Conservation (phyloP, 1,140 invertebrate genomes). For the Drosophila erecta region DNA sequence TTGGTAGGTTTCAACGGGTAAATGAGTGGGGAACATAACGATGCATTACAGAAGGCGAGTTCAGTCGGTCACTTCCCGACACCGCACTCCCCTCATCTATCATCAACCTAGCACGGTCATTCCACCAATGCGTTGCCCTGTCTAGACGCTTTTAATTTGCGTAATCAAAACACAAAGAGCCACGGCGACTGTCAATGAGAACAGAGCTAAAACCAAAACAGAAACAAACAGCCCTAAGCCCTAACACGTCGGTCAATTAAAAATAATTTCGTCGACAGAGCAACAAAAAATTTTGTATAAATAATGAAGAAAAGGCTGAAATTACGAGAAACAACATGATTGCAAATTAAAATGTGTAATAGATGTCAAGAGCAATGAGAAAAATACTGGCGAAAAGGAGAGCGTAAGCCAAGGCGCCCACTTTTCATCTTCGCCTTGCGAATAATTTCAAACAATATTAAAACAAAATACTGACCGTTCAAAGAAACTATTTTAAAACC, state of each 20-base stretch:
- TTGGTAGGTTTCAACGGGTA: no score
- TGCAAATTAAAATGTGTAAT: conserved; percentile 65
- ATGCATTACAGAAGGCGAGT: conserved; percentile 26
- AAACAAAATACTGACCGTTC: no score
- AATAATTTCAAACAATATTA: conserved; percentile 5
- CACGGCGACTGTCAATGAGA: conserved; percentile 71
- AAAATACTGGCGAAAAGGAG: not conserved
- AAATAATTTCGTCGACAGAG: conserved; percentile 47
- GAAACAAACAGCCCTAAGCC: conserved; percentile 44
- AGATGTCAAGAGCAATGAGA: conserved; percentile 20
- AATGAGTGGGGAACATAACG: not conserved
- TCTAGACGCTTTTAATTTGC: conserved; percentile 80
- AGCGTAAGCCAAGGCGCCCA: conserved; percentile 20
- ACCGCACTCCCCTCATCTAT: not conserved
- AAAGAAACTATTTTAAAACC: no score
- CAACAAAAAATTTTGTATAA: conserved; percentile 60
- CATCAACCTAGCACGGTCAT: not conserved
- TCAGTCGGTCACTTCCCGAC: conserved; percentile 27
- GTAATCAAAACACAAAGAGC: conserved; percentile 77
- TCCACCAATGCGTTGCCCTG: conserved; percentile 22
- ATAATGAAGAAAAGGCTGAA: conserved; percentile 52
- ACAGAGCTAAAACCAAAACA: conserved; percentile 60
- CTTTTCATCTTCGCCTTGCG: not conserved
- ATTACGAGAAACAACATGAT: conserved; percentile 47
- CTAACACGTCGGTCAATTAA: conserved; percentile 45